phyloP scores from a whole-genome alignment of 1,140 invertebrate species.

The Cardiocondyla obscurior region DNA sequence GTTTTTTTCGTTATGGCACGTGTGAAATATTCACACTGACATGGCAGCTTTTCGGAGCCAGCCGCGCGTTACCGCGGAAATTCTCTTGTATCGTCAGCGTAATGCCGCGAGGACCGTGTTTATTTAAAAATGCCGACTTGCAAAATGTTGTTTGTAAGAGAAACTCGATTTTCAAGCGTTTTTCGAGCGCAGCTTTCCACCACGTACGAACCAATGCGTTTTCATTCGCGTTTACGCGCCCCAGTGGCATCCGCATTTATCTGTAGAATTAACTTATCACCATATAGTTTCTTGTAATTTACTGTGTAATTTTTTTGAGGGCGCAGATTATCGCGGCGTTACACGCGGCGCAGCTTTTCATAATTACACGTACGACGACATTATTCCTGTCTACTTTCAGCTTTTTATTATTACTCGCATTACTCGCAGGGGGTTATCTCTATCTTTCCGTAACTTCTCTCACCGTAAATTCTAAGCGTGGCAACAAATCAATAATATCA shows the following conservation, averaged over 20 bases:
- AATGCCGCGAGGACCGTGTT: background rate
- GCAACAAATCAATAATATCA: background rate
- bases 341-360: background rate
- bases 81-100: constrained; percentile 11
- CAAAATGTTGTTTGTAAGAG: constrained; percentile 38
- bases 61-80: background rate
- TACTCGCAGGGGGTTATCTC: background rate
- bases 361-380: background rate
- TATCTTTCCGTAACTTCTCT: background rate
- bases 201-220: background rate
- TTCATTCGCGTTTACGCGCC: background rate
- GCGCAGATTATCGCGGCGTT: background rate
- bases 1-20: background rate
- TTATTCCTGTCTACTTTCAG: background rate
- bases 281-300: constrained; percentile 4
- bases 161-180: constrained; percentile 20
- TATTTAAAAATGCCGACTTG: constrained; percentile 30
- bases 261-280: constrained; percentile 9
- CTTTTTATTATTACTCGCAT: background rate
- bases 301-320: background rate
- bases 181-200: background rate
- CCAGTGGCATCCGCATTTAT: constrained; percentile 3
- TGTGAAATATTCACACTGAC: constrained; percentile 23
- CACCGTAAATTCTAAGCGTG: background rate
- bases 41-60: constrained; percentile 14